These are phyloP conservation scores for Calvadosia cruxmelitensis DNA, from an alignment of 30 jellyfish, hydroid and myxozoan genomes.

Conservation along the genomic window DNA sequence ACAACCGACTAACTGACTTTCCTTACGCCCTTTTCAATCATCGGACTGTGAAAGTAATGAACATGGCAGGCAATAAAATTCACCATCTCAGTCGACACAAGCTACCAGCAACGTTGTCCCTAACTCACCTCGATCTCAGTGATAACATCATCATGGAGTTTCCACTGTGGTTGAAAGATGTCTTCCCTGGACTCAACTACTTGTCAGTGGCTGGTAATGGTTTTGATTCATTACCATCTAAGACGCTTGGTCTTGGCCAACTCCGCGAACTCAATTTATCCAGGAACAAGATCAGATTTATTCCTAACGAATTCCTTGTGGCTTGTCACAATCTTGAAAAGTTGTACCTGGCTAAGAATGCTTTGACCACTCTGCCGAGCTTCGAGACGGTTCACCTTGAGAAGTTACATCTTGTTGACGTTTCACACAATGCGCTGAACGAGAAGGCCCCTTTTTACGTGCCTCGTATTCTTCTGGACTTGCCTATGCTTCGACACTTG, in stretches of 20 bases:
- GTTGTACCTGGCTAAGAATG: constrained; percentile 54
- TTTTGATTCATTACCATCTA: constrained; percentile 26
- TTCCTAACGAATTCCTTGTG: constrained; percentile 41
- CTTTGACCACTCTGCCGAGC: constrained; percentile 40
- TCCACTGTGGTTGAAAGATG: constrained; percentile 39
- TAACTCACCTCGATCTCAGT: constrained; percentile 36
- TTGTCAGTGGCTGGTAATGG: constrained; percentile 31
- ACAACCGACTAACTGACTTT: constrained; percentile 25
- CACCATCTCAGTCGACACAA: constrained; percentile 1
- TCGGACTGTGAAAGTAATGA: constrained; percentile 25
- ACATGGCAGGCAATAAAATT: constrained; percentile 38
- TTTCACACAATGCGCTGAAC: constrained; percentile 48
- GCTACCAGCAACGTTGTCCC: constrained; percentile 15
- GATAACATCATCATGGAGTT: constrained; percentile 30
- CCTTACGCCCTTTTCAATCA: constrained; percentile 55
- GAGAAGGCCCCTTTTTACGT: constrained; percentile 61
- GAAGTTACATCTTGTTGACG: constrained; percentile 32
- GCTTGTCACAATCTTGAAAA: constrained; percentile 35
- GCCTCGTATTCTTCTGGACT: constrained; percentile 44
- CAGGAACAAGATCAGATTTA: constrained; percentile 20
- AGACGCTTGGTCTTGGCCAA: constrained; percentile 24
- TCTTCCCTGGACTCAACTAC: constrained; percentile 49
- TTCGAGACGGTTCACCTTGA: constrained; percentile 19
- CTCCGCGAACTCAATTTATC: constrained; percentile 35
- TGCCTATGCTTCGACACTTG: constrained; percentile 30